Conservation (phyloP, 2,797 vertebrate species). For the Potorous gilbertii region DNA sequence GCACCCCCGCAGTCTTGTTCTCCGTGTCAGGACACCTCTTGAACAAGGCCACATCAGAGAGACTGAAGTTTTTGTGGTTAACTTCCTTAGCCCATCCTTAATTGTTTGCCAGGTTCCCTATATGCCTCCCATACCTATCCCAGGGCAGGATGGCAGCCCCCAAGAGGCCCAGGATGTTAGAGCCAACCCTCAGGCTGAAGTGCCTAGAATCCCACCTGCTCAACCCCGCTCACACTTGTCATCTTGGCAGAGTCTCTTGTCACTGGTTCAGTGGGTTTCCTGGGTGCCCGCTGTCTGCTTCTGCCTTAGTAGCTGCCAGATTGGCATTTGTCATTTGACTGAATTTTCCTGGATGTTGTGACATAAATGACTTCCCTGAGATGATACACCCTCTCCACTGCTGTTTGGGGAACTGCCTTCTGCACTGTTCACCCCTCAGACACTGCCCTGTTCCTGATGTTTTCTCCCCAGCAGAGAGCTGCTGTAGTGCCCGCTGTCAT, state of each 20-base stretch:
- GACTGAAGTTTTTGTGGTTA: too few relatives aligned
- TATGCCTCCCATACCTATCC: not conserved
- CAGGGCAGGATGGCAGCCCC: too few relatives aligned
- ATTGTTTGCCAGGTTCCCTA: not conserved
- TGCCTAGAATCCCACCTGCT: not conserved
- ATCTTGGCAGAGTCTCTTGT: not conserved
- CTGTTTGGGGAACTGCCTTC: not conserved
- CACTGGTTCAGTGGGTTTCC: not conserved
- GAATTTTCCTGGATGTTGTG: not conserved
- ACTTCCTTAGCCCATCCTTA: too few relatives aligned
- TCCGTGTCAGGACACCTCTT: not conserved
- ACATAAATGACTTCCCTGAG: not conserved
- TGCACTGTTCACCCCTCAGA: not conserved
- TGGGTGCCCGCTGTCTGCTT: not conserved
- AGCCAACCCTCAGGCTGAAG: not conserved
- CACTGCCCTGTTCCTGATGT: not conserved
- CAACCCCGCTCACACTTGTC: not conserved
- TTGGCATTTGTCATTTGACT: not conserved
- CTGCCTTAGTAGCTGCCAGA: not conserved
- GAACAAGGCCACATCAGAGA: not conserved
- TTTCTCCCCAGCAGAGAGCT: constrained; percentile 25
- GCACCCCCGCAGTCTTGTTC: not conserved
- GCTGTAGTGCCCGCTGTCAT: not conserved
- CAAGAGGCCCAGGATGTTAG: too few relatives aligned
- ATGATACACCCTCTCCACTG: not conserved